These are phyloP conservation scores for Salvelinus namaycush DNA, from an alignment of 2,113 vertebrate genomes.

Conservation along the genomic window DNA sequence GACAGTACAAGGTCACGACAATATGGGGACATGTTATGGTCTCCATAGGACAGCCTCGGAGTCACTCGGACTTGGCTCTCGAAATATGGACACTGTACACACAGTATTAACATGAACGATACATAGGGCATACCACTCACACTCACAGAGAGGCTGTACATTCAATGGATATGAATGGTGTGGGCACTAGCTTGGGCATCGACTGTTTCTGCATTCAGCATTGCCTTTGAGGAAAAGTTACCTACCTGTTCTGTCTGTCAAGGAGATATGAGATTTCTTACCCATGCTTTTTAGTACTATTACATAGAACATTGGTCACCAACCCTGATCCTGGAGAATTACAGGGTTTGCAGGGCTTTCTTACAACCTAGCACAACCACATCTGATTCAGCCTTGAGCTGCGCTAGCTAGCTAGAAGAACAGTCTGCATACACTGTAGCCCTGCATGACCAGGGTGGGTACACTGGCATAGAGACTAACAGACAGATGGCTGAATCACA, in stretches of 20 bases:
- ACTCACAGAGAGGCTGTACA: neutral
- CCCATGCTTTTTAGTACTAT: neutral
- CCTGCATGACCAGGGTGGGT: neutral
- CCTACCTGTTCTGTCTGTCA: neutral
- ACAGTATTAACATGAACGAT: neutral
- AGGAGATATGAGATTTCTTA: neutral
- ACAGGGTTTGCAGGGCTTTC: neutral
- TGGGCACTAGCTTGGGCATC: neutral
- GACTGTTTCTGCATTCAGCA: neutral
- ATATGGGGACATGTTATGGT: too few relatives aligned
- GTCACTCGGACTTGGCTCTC: too few relatives aligned
- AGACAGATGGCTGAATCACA: too few relatives aligned
- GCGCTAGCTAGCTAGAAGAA: neutral
- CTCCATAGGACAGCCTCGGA: too few relatives aligned
- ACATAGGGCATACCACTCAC: neutral
- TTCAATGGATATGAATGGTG: neutral
- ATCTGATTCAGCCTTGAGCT: neutral
- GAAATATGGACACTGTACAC: neutral
- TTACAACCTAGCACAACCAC: neutral
- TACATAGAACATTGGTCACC: neutral
- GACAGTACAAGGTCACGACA: conserved; percentile 28
- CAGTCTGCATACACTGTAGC: neutral
- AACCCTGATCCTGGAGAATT: neutral
- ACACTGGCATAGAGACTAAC: neutral
- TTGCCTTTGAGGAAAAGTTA: neutral